Base-by-base conservation (phyloP, 2,888 invertebrate species). In the Melanchra persicariae region DNA sequence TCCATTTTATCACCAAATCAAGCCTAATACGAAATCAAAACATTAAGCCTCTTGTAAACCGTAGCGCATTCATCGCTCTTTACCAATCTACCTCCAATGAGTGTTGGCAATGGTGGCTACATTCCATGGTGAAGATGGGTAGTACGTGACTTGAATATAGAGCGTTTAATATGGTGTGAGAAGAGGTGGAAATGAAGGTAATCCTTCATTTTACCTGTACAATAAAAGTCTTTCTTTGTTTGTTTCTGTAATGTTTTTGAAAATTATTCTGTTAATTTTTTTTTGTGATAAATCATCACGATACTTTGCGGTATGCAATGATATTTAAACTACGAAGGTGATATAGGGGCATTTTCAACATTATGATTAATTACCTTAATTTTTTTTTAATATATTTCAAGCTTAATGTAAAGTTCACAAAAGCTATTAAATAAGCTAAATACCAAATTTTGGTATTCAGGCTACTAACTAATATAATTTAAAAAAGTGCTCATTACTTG, bases 31-130 rank as follows among this genome's bases (percentile, higher is more conserved):
- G 30, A 30, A 30, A 30, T 30, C 30, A 78, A 74, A 63, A 72
- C 63, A 72, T 65, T 22, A 45, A 30, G 70, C 60, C 45, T 65
- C n/a, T 74, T 70, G 65, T 60, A 45, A 70, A 49, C 3, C 63
- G 7, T 15, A 55, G 54, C 40, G 57, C 58, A 68, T 68, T 59
- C 37, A 64, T 68, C 30, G 45, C 66, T 66, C 45, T 30, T 12
- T 15, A 51, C 26, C 55, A 77, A 72, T 73, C 57, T 67, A 19
- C 9, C 51, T 49, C 64, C 54, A 71, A 71, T 65, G 24, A 58
- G 40, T 51, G 49, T 47, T 10, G 55, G 8, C 59, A 54, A 57
- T 68, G 61, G 66, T 57, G 60, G 43, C 43, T 17, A 72, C 51
- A 58, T 77, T 65, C 40, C 30, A 62, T 54, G 22, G 52, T 9